Evolutionary conservation across 2,797 vertebrate species (phyloP), one percentile per base, ranked within the genome.

Genomic region (Sebastes taczanowskii): DNA sequence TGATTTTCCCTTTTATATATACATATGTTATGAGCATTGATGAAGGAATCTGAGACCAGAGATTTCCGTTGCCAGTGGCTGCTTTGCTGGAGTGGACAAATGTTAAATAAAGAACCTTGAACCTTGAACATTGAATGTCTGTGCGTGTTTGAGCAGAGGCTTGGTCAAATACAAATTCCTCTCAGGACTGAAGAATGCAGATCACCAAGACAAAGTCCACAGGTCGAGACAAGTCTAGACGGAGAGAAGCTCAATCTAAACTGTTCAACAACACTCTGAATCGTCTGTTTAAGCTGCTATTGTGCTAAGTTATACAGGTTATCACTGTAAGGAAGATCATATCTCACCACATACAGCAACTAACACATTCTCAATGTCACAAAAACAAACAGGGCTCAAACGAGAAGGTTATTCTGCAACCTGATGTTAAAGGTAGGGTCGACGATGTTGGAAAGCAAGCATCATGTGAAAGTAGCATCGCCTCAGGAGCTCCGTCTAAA

Each of bases 271-370:
- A n/a, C 35, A 27, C 55, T 3, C 2, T 22, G 5, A 77, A 27
- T 10, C 3, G 2, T 56, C 62, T 68, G 55, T 73, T 67, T 49
- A 63, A 77, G 71, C 63, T 20, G 52, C 13, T 13, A 11, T 13
- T 56, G 5, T 20, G 25, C 10, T n/a, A 42, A 61, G 62, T 38
- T 46, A 8, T 2, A 20, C 25, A 52, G 2, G 16, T 34, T 34
- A 23, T 73, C 27, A 18, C 23, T 5, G 23, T 23, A 2, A 20
- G n/a, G 7, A 34, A 8, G 32, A 25, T 35, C 9, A 59, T 18
- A 9, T 42, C 22, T 66, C 42, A 32, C n/a, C 7, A 55, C 10
- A 30, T 34, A 7, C 5, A 14, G 20, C 4, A 11, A 59, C 13
- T 27, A 18, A 25, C 11, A 9, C 38, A 7, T 35, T 71, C 2